Evolutionary conservation across 2,888 invertebrate genomes (phyloP).

Genomic region (Rhingia rostrata): DNA sequence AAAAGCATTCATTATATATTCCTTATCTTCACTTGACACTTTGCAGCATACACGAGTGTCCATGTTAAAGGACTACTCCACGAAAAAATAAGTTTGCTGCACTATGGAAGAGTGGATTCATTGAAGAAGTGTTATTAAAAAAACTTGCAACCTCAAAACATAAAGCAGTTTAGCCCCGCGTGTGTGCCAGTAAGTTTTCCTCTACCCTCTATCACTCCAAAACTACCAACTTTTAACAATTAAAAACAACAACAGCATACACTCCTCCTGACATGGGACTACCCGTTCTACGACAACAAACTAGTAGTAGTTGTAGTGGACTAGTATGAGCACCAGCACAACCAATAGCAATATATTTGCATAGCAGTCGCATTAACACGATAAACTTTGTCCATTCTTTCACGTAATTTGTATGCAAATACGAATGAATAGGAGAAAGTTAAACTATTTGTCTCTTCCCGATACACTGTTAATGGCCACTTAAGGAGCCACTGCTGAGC

Average conservation of each 20-base stretch:
- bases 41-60: constrained; percentile 24
- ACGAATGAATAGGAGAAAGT: constrained; percentile 73
- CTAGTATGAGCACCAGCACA: constrained; percentile 12
- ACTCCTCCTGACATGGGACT: constrained; percentile 13
- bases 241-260: constrained; percentile 61
- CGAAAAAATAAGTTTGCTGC: constrained; percentile 6
- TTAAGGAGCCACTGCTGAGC: constrained; percentile 70
- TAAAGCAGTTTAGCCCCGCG: constrained; percentile 19
- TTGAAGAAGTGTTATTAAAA: constrained; percentile 30
- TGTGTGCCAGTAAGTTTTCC: constrained; percentile 32
- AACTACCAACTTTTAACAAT: constrained; percentile 70
- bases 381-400: constrained; percentile 74
- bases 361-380: constrained; percentile 74
- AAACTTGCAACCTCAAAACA: constrained; percentile 26
- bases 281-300: constrained; percentile 2
- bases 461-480: constrained; percentile 75
- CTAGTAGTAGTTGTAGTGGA: not conserved
- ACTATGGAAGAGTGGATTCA: not conserved
- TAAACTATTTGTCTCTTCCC: constrained; percentile 74
- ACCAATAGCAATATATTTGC: constrained; percentile 66
- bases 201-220: constrained; percentile 21
- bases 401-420: constrained; percentile 75
- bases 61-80: constrained; percentile 6
- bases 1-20: constrained; percentile 27
- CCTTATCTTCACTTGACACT: constrained; percentile 44